Evolutionary conservation across 2,113 vertebrate genomes (phyloP).

Genomic region (Tauraco erythrolophus): DNA sequence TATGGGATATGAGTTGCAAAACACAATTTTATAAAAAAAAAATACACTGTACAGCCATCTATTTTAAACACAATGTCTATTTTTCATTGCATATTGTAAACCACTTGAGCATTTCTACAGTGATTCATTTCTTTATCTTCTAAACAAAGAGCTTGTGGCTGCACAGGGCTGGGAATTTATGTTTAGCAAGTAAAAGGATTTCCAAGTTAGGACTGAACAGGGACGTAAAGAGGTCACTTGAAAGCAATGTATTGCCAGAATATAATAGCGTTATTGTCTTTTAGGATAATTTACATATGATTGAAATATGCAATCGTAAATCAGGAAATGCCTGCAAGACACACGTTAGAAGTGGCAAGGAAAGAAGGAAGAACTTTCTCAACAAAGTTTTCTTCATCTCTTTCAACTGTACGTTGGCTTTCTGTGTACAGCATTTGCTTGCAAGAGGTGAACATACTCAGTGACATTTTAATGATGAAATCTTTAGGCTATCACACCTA

Average conservation of each 20-base stretch:
- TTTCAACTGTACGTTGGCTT: not conserved
- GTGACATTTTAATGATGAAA: not conserved
- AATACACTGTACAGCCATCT: not conserved
- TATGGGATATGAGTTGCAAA: constrained; percentile 25
- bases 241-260: not conserved
- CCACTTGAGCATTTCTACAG: constrained; percentile 37
- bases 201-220: not conserved
- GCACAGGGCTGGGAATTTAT: not conserved
- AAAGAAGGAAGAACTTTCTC: not conserved
- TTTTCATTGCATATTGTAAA: constrained; percentile 57
- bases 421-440: not conserved
- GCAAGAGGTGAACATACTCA: not conserved
- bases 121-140: constrained; percentile 65
- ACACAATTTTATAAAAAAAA: not conserved
- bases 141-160: constrained; percentile 47
- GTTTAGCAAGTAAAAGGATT: not conserved
- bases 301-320: not conserved
- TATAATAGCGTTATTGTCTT: not conserved
- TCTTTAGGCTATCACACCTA: not conserved
- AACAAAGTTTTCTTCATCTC: not conserved
- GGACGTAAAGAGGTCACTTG: not conserved
- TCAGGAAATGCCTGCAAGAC: not conserved
- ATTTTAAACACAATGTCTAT: constrained; percentile 48
- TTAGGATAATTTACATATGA: not conserved
- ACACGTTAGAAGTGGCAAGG: not conserved